A percentile compares a stretch with the other conserved stretches of the same genome.
Conservation (phyloP, 2,113 vertebrate species). For the Apodemus speciosus region DNA sequence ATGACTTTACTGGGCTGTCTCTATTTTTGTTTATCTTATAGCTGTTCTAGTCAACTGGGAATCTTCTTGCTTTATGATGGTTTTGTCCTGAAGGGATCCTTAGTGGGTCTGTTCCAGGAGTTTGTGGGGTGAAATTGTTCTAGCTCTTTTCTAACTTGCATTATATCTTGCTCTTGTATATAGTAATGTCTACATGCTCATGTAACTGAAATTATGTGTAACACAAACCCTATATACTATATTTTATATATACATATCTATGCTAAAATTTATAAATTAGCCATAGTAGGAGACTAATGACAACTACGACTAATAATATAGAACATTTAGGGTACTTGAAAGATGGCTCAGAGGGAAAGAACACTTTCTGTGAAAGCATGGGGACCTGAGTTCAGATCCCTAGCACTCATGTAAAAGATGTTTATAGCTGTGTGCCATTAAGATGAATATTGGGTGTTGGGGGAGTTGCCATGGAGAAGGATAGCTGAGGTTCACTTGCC, state of each 20-base stretch:
- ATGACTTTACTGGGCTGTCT: neutral
- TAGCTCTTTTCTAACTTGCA: neutral
- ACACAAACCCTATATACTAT: neutral
- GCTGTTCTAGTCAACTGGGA: neutral
- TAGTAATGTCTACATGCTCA: neutral
- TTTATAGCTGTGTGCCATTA: neutral
- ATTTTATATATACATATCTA: neutral
- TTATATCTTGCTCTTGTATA: neutral
- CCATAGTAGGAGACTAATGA: neutral
- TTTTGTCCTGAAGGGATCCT: neutral
- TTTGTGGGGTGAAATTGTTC: neutral
- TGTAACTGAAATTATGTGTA: neutral
- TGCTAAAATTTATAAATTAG: neutral
- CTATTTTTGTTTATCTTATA: neutral
- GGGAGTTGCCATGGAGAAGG: no score
- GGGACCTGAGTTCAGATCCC: neutral
- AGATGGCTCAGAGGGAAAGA: neutral
- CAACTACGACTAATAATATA: neutral
- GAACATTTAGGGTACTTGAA: neutral
- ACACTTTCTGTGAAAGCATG: neutral
- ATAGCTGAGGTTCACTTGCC: neutral
- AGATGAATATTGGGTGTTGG: neutral
- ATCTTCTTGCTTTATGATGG: neutral
- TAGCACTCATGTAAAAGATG: neutral
- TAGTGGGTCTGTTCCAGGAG: neutral